A percentile compares a stretch with the other conserved stretches of the same genome.
Conservation (phyloP, 1,140 invertebrate species). For the Sarcophaga bullata region DNA sequence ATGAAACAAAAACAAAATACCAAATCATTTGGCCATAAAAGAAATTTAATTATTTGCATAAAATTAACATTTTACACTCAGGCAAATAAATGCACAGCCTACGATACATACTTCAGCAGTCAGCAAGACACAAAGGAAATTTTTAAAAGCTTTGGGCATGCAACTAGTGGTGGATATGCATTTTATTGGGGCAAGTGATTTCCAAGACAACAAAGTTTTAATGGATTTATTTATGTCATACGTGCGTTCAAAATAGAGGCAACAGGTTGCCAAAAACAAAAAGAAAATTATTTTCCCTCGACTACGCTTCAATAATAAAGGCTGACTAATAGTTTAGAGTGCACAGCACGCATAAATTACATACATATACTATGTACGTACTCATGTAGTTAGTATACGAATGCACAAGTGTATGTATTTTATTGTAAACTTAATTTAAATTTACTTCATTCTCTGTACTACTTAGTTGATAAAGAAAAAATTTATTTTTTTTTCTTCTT, state of each 20-base stretch:
- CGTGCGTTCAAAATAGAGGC: background rate
- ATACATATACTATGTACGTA: too few relatives aligned
- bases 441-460: too few relatives aligned
- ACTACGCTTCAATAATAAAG: background rate
- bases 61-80: background rate
- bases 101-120: too few relatives aligned
- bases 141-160: too few relatives aligned
- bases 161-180: background rate
- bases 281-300: background rate
- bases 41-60: slow-evolving; percentile 4
- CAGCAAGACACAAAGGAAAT: too few relatives aligned
- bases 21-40: background rate
- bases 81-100: too few relatives aligned
- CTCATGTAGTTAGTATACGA: too few relatives aligned
- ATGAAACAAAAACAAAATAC: background rate
- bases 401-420: background rate
- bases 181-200: background rate
- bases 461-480: too few relatives aligned
- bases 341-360: background rate
- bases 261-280: background rate
- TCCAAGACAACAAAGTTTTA: background rate
- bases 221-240: background rate
- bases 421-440: too few relatives aligned
- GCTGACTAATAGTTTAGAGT: background rate
- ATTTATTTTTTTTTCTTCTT: background rate